A percentile compares a stretch with the other conserved stretches of the same genome.
Conservation (phyloP, 30 jellyfish, hydroid and myxozoan species). For the Hydractinia echinata region DNA sequence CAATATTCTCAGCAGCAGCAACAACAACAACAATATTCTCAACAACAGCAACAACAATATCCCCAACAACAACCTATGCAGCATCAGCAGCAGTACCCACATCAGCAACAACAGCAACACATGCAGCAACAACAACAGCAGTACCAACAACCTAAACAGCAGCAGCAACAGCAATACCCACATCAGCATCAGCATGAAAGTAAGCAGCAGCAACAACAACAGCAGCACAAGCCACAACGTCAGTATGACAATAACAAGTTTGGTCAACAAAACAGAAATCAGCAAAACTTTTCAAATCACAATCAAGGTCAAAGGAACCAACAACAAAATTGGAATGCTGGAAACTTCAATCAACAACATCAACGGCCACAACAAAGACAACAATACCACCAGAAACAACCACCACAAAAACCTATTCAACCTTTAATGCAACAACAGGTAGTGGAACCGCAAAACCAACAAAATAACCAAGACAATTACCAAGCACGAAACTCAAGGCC, state of each 20-base stretch:
- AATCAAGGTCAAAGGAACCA: conserved; percentile 6
- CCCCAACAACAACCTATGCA: neutral
- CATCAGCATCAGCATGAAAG: conserved; percentile 25
- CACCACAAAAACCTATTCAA: conserved; percentile 8
- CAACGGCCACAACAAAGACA: conserved; percentile 1
- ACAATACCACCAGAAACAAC: conserved; percentile 10
- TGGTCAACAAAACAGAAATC: neutral
- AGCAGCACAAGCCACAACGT: neutral
- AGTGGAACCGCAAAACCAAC: neutral
- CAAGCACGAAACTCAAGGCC: neutral
- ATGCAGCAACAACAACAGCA: neutral
- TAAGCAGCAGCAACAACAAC: conserved; percentile 23
- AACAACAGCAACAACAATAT: neutral
- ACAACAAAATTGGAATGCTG: conserved; percentile 1
- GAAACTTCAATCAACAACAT: neutral
- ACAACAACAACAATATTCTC: neutral
- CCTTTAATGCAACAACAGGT: conserved; percentile 12
- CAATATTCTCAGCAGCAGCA: neutral
- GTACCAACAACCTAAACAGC: conserved; percentile 28
- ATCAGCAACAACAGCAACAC: neutral
- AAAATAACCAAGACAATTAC: neutral
- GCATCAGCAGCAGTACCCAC: neutral
- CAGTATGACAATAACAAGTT: neutral
- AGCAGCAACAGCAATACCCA: conserved; percentile 6
- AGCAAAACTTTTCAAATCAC: neutral